phyloP scores from a whole-genome alignment of 2,888 invertebrate species.

The Eupithecia vulgata region DNA sequence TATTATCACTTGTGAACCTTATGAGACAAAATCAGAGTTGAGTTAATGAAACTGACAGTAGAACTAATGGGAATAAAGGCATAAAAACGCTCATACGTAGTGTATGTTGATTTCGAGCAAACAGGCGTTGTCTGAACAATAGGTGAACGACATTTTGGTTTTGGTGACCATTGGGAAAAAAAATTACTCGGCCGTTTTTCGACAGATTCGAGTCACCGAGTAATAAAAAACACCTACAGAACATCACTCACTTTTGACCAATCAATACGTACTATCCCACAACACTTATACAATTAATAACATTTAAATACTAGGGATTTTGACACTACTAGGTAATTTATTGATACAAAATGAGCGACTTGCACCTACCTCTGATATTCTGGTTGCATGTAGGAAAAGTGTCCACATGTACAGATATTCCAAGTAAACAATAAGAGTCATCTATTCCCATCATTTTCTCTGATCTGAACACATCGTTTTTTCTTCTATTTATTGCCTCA shows the following conservation, averaged over 20 bases:
- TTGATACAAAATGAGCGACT: slow-evolving; percentile 32
- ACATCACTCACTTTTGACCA: slow-evolving; percentile 14
- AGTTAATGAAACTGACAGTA: neutral
- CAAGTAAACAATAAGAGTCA: neutral
- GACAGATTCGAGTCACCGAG: slow-evolving; percentile 24
- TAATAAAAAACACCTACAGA: slow-evolving; percentile 18
- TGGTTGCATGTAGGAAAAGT: slow-evolving; percentile 6
- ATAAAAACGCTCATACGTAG: neutral
- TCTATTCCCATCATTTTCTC: neutral
- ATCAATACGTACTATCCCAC: slow-evolving; percentile 28
- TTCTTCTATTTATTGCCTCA: too few species aligned
- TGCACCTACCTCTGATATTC: slow-evolving; percentile 13
- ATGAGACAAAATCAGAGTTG: neutral
- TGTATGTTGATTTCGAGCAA: neutral
- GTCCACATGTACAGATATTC: neutral
- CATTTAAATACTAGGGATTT: slow-evolving; percentile 41
- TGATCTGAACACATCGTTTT: neutral
- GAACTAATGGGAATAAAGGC: neutral
- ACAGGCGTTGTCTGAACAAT: neutral
- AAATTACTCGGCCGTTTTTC: neutral
- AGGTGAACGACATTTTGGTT: neutral
- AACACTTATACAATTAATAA: slow-evolving; percentile 47
- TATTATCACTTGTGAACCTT: neutral
- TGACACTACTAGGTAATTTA: slow-evolving; percentile 37
- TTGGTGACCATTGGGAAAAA: neutral